Conservation (phyloP, 2,797 vertebrate species). For the Nyctibius grandis region DNA sequence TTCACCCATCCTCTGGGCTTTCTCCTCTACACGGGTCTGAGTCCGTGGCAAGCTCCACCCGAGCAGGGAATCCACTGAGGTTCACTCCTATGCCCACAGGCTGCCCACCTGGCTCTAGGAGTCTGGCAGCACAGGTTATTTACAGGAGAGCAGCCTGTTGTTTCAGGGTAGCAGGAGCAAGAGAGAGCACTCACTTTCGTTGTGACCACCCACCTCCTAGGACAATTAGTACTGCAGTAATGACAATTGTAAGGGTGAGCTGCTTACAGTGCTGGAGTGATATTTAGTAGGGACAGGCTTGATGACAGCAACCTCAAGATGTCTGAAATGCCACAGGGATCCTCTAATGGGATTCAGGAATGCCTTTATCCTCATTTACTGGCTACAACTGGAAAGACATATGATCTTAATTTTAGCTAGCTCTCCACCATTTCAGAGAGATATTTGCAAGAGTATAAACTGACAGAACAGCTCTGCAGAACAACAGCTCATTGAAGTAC, state of each 20-base stretch:
- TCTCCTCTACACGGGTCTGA: accelerated
- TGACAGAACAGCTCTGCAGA: not conserved
- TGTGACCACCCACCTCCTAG: not conserved
- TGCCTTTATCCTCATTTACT: constrained; percentile 11
- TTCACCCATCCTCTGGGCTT: not conserved
- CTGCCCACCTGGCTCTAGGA: not conserved
- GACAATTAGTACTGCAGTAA: not conserved
- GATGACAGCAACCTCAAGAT: constrained; percentile 25
- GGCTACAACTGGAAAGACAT: constrained; percentile 6
- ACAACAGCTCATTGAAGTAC: not conserved
- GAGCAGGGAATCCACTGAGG: accelerated
- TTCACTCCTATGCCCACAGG: not conserved
- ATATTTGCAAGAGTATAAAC: not conserved
- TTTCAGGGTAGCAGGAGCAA: not conserved
- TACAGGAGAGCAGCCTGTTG: not conserved
- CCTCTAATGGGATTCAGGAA: not conserved
- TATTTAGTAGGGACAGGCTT: not conserved
- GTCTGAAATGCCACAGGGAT: constrained; percentile 29
- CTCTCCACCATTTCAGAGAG: not conserved
- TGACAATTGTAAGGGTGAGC: not conserved
- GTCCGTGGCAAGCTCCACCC: not conserved
- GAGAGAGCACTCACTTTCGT: accelerated
- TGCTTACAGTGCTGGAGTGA: not conserved
- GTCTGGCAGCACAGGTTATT: not conserved
- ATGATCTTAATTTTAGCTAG: constrained; percentile 39